Base-by-base conservation (phyloP, 2,797 vertebrate genomes). In the Pseudochaenichthys georgianus region DNA sequence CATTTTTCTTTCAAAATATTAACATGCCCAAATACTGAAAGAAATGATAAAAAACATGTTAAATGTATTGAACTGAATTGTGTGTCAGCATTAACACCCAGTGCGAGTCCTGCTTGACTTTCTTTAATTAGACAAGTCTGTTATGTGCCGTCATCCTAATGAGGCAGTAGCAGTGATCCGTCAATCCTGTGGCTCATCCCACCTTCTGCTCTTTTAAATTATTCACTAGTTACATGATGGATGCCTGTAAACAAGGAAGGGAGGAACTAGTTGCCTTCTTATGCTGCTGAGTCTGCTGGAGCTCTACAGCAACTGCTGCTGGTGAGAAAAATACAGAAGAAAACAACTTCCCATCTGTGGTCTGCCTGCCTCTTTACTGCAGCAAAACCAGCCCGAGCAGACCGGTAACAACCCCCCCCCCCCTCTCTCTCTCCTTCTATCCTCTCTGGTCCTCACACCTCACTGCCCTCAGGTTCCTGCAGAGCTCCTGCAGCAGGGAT, bases 351-450 rank as follows among this genome's bases (percentile, higher is more conserved):
- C 84, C 87, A 71, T 87, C 84, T 79, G 66, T 69, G 46, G 34
- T 38, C 71, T 83, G 70, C 72, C 82, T 84, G 81, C 64, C 31
- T 80, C 73, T 76, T 55, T 77, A 89, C 90, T 92, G 91, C 91
- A 92, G 90, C 84, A 91, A 90, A 91, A 89, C 64, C 77, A 81
- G 73, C 63, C 70, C 57, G 28, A 70, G 73, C 81, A 72, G 79
- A 78, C 78, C 38, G 65, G 71, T 80, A 70, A 70, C 81, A 60
- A 57, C 19, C 23, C 19, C 58, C 59, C 8, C 53, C 57, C 58
- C 9, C 48, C 50, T n/a, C n/a, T n/a, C 13, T 5, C 9, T 15
- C 57, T 47, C 59, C 42, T 42, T 63, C 54, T 42, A 51, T 60
- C 53, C 82, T 75, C 82, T 42, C 77, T 53, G 75, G 60, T 87